Conservation (phyloP, 1,140 invertebrate genomes). For the Andrena cerasifolii region DNA sequence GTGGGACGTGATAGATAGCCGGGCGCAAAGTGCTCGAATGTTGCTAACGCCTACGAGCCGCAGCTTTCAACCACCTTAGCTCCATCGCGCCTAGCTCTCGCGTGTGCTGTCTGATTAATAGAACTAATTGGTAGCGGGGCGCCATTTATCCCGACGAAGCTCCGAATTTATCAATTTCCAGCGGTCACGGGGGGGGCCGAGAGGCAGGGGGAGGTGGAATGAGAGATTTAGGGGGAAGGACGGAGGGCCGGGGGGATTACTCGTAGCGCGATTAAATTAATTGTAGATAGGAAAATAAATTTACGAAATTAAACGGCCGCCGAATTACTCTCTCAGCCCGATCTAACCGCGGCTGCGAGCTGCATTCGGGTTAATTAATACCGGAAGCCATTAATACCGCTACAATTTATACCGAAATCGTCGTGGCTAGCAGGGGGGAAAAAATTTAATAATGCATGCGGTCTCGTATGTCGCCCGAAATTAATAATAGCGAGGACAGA, state of each 20-base stretch:
- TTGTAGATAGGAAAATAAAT: conserved; percentile 28
- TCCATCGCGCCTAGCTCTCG: too few relatives aligned
- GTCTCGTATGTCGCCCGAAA: conserved; percentile 8
- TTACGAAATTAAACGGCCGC: conserved; percentile 24
- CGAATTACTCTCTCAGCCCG: conserved; percentile 19
- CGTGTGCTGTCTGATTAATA: conserved; percentile 10
- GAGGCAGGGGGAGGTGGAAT: not conserved
- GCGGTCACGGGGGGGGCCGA: not conserved
- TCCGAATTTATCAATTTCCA: conserved; percentile 36
- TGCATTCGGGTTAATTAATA: conserved; percentile 32
- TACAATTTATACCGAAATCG: not conserved
- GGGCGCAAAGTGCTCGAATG: conserved; percentile 22
- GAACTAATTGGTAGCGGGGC: conserved; percentile 4
- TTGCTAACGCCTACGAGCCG: conserved; percentile 20
- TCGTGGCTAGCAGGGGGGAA: not conserved
- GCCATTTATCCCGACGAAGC: conserved; percentile 18
- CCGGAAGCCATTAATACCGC: conserved; percentile 7
- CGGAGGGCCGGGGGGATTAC: not conserved
- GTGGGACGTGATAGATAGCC: conserved; percentile 31
- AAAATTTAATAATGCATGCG: conserved; percentile 24
- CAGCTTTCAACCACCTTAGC: too few relatives aligned
- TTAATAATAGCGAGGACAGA: not conserved
- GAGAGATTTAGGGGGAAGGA: not conserved
- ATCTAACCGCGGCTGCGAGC: not conserved
- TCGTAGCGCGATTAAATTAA: conserved; percentile 30